phyloP scores from a whole-genome alignment of 2,797 vertebrate genomes.

The Girardinus metallicus region DNA sequence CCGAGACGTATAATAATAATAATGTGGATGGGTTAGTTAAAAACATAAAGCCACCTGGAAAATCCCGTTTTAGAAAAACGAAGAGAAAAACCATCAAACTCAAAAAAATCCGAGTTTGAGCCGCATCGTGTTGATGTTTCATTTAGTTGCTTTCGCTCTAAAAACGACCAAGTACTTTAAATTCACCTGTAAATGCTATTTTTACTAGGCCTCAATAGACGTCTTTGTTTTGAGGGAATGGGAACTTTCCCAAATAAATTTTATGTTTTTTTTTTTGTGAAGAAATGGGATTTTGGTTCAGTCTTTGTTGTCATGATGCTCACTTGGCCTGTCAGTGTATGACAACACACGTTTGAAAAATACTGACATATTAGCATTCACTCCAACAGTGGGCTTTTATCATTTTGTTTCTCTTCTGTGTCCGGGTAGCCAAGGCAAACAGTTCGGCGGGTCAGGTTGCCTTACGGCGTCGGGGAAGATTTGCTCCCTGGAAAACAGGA shows the following conservation, averaged over 20 bases:
- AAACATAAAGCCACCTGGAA: not conserved
- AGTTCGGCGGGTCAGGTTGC: not conserved
- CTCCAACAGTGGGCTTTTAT: not conserved
- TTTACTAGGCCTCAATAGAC: conserved; percentile 55
- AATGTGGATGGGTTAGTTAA: not conserved
- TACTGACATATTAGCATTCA: not conserved
- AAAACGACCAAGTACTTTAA: conserved; percentile 4
- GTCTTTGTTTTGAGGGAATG: conserved; percentile 45
- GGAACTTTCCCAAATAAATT: conserved; percentile 21
- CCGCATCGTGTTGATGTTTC: conserved; percentile 41
- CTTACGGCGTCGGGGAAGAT: not conserved
- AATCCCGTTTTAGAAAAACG: not conserved
- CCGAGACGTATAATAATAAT: conserved; percentile 17
- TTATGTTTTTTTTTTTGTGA: not conserved
- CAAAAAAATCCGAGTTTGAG: not conserved
- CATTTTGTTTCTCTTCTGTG: not conserved
- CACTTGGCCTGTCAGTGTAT: not conserved
- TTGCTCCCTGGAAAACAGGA: not conserved
- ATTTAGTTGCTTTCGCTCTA: conserved; percentile 33
- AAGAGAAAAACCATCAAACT: not conserved
- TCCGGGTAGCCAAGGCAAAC: not conserved
- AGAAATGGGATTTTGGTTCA: too few relatives aligned
- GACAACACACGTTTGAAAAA: not conserved
- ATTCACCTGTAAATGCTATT: conserved; percentile 27
- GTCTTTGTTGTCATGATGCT: not conserved